Evolutionary conservation across 2,888 invertebrate species (phyloP).

Genomic region (Lasioglossum leucozonium): DNA sequence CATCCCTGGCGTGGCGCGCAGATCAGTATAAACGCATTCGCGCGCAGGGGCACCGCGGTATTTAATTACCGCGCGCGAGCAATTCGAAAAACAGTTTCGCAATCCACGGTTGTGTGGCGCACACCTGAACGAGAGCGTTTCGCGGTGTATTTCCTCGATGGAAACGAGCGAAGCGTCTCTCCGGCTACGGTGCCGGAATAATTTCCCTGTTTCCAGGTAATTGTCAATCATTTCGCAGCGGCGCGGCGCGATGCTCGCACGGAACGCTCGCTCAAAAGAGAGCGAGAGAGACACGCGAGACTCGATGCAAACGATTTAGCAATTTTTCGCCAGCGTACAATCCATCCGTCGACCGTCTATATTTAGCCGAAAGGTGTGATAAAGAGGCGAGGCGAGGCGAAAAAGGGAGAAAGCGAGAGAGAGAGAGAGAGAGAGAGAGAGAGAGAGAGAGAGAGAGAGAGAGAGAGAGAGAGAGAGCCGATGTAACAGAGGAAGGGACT

Average conservation of each 20-base stretch:
- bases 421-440: not conserved
- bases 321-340: constrained; percentile 44
- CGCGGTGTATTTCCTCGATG: constrained; percentile 1
- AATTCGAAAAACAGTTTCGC: constrained; percentile 4
- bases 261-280: constrained; percentile 5
- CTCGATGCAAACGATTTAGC: constrained; percentile 42
- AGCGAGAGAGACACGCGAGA: not conserved
- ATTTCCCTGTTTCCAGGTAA: constrained; percentile 12
- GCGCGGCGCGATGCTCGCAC: not conserved
- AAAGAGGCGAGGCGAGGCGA: constrained; percentile 45
- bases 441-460: not conserved
- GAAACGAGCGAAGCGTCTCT: constrained; percentile 7
- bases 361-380: constrained; percentile 54
- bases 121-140: not conserved
- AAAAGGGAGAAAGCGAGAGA: not conserved
- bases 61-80: not conserved
- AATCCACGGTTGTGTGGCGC: not conserved
- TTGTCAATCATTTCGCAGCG: constrained; percentile 36
- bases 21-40: not conserved
- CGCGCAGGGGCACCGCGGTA: not conserved
- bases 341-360: constrained; percentile 36
- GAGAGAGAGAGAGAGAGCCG: constrained; percentile 1
- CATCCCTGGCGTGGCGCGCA: not conserved
- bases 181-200: not conserved
- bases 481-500: constrained; percentile 29